A percentile compares a stretch with the other conserved stretches of the same genome.
Conservation (phyloP, 2,797 vertebrate genomes). For the Lerista edwardsae region DNA sequence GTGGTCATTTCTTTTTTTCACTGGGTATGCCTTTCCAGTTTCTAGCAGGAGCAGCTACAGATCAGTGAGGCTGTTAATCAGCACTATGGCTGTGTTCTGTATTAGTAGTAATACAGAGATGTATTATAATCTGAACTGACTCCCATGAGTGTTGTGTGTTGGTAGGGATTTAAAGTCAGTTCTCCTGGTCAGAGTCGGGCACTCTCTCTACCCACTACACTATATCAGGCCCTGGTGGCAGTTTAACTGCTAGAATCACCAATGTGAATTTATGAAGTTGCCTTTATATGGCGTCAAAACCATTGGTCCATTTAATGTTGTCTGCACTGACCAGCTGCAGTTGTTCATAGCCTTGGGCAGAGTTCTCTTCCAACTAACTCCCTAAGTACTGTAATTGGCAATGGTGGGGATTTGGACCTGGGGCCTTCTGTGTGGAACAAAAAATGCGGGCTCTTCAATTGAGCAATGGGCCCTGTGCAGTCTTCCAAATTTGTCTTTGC, state of each 20-base stretch:
- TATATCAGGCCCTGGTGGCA: background rate
- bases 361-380: background rate
- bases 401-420: background rate
- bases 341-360: background rate
- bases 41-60: no score
- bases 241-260: background rate
- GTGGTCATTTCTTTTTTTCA: no score
- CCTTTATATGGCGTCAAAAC: background rate
- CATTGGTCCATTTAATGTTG: background rate
- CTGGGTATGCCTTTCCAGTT: no score
- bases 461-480: background rate
- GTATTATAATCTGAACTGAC: no score
- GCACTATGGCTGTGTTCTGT: no score
- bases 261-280: background rate
- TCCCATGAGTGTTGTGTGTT: no score
- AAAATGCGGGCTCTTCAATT: background rate
- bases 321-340: background rate
- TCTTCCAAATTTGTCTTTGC: background rate
- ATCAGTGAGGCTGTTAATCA: no score
- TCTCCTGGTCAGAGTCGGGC: no score
- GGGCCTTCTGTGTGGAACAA: background rate
- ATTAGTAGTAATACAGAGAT: no score
- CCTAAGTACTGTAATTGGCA: background rate
- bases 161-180: no score
- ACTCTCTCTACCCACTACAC: no score